Percentiles rank a stretch among this genome's conserved stretches.
Evolutionary conservation across 2,797 vertebrate genomes (phyloP).

Genomic region (Gephyroberyx darwinii): DNA sequence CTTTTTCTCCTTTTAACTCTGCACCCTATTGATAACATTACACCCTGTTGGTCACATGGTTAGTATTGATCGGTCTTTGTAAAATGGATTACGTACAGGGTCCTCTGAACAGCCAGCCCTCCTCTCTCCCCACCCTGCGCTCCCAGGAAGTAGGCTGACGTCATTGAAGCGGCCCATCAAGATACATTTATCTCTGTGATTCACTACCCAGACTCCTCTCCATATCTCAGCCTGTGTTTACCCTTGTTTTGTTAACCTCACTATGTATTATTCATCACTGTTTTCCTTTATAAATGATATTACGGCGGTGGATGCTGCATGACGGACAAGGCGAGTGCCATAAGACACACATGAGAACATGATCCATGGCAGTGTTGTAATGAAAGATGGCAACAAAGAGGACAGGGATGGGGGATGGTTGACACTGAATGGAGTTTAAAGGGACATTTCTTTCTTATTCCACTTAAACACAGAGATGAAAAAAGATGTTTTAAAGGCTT

Average conservation of each 20-base stretch:
- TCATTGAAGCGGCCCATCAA: slow-evolving; percentile 29
- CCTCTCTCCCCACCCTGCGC: background rate
- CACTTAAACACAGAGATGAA: no score
- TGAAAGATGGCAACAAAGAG: slow-evolving; percentile 11
- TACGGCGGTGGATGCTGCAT: background rate
- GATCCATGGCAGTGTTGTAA: slow-evolving; percentile 7
- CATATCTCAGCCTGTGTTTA: slow-evolving; percentile 1
- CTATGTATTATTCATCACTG: slow-evolving; percentile 29
- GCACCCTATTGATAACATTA: slow-evolving; percentile 32
- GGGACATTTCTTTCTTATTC: no score
- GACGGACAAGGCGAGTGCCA: background rate
- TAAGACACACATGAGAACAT: background rate
- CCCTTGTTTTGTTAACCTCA: slow-evolving; percentile 15
- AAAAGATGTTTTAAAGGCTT: no score
- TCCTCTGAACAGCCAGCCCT: background rate
- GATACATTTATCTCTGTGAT: slow-evolving; percentile 25
- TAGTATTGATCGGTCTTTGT: slow-evolving; percentile 50
- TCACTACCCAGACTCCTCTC: background rate
- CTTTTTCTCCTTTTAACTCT: background rate
- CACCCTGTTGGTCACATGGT: slow-evolving; percentile 41
- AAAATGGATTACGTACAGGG: slow-evolving; percentile 35
- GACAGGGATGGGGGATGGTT: background rate
- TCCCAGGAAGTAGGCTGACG: slow-evolving; percentile 9
- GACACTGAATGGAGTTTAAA: background rate
- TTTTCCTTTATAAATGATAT: slow-evolving; percentile 6